Evolutionary conservation across 1,140 invertebrate species (phyloP).

Genomic region (Drosophila triauraria): DNA sequence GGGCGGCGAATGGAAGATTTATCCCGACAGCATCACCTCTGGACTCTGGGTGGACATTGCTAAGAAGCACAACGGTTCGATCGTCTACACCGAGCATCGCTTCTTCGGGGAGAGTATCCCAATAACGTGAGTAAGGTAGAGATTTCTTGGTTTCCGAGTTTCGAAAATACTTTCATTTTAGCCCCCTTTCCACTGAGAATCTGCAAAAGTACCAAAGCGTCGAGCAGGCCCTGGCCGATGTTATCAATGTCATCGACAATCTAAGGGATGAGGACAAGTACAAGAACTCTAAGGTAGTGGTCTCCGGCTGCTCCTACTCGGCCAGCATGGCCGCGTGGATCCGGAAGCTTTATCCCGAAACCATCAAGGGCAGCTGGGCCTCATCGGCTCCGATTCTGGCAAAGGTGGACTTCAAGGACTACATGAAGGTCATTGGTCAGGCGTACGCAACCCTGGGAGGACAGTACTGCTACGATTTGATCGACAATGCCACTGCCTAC

Average conservation of each 20-base stretch:
- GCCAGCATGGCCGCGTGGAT: constrained; percentile 92
- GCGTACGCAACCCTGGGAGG: constrained; percentile 76
- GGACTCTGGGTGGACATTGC: constrained; percentile 88
- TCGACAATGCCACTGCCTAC: constrained; percentile 86
- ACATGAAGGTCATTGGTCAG: constrained; percentile 66
- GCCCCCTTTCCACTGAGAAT: constrained; percentile 87
- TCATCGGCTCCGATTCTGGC: constrained; percentile 91
- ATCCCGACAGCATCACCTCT: constrained; percentile 84
- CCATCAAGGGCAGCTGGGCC: constrained; percentile 88
- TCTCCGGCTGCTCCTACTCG: constrained; percentile 94
- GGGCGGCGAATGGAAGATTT: constrained; percentile 89
- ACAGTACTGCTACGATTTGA: constrained; percentile 85
- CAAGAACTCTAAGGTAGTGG: constrained; percentile 84
- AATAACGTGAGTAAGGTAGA: constrained; percentile 86
- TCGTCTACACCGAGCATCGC: constrained; percentile 92
- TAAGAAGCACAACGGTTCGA: constrained; percentile 88
- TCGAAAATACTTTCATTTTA: constrained; percentile 2
- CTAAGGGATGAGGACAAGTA: constrained; percentile 85
- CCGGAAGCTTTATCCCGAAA: constrained; percentile 91
- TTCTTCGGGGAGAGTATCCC: constrained; percentile 93
- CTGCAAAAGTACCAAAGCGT: constrained; percentile 89
- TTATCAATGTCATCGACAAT: constrained; percentile 89
- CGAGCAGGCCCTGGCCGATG: constrained; percentile 91
- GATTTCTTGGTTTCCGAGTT: no score
- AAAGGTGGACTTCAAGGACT: constrained; percentile 88